Evolutionary conservation across 2,888 invertebrate species (phyloP).

Genomic region (Meliscaeva auricollis): DNA sequence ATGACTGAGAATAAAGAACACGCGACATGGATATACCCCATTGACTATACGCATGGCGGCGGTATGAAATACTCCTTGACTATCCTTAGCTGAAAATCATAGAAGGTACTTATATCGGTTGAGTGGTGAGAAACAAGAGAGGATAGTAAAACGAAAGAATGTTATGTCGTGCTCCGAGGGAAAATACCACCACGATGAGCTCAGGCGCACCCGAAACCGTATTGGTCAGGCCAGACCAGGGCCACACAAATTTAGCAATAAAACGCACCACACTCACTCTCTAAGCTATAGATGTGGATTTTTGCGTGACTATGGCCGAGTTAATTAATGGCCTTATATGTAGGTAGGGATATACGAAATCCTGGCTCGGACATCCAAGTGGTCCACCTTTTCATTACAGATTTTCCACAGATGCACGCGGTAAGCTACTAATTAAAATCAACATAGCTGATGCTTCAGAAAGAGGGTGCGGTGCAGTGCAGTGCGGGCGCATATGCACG

Average conservation of each 20-base stretch:
- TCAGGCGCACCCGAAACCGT: constrained; percentile 27
- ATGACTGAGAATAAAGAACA: constrained; percentile 73
- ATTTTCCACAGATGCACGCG: constrained; percentile 67
- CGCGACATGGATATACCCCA: constrained; percentile 63
- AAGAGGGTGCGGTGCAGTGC: background rate
- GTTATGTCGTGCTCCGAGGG: constrained; percentile 40
- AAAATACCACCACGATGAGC: constrained; percentile 46
- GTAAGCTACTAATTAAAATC: constrained; percentile 72
- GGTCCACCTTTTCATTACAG: constrained; percentile 74
- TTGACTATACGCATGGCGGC: too few species aligned
- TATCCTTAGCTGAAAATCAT: constrained; percentile 38
- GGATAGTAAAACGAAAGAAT: constrained; percentile 11
- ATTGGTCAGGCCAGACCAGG: constrained; percentile 2
- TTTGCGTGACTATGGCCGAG: constrained; percentile 63
- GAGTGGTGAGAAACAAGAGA: background rate
- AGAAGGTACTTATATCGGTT: too few species aligned
- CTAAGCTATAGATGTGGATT: constrained; percentile 40
- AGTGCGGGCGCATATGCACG: background rate
- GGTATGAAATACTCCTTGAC: constrained; percentile 13
- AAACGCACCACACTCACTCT: constrained; percentile 59
- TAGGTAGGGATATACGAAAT: constrained; percentile 55
- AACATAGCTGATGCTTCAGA: constrained; percentile 47
- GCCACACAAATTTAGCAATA: constrained; percentile 60
- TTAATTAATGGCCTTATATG: constrained; percentile 74
- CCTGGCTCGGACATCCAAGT: constrained; percentile 50